Conservation (phyloP, 2,888 invertebrate species). For the Meloe dianella region DNA sequence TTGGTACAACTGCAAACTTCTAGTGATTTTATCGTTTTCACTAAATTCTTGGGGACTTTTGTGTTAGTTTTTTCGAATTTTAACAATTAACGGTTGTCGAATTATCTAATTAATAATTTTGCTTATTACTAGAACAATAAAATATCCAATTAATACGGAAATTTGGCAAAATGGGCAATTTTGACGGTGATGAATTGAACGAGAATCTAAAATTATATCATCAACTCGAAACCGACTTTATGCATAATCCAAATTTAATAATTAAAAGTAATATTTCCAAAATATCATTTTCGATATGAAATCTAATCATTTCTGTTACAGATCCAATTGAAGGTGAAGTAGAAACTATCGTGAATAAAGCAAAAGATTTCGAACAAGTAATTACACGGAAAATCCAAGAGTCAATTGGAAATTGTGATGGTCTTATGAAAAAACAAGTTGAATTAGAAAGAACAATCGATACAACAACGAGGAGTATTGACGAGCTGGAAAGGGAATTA, state of each 20-base stretch:
- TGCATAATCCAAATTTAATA: not conserved
- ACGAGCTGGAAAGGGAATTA: not conserved
- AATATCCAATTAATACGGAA: too few species aligned
- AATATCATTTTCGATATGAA: not conserved
- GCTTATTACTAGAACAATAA: too few species aligned
- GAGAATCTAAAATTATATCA: not conserved
- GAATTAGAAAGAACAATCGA: not conserved
- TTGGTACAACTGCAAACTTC: too few species aligned
- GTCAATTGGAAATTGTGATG: not conserved
- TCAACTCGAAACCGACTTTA: not conserved
- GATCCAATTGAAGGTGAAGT: not conserved
- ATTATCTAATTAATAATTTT: too few species aligned
- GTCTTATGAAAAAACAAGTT: not conserved
- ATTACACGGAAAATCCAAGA: not conserved
- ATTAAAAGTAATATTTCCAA: not conserved
- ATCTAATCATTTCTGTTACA: not conserved
- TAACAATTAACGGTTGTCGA: too few species aligned
- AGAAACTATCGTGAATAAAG: not conserved
- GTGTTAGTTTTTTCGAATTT: too few species aligned
- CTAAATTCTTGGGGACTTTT: too few species aligned
- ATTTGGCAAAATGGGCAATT: not conserved
- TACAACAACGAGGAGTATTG: not conserved
- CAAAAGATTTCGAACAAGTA: not conserved
- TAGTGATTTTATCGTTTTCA: too few species aligned
- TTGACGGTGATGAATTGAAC: not conserved